Evolutionary conservation across 2,888 invertebrate species (phyloP).

Genomic region (Andricus quercusramuli): DNA sequence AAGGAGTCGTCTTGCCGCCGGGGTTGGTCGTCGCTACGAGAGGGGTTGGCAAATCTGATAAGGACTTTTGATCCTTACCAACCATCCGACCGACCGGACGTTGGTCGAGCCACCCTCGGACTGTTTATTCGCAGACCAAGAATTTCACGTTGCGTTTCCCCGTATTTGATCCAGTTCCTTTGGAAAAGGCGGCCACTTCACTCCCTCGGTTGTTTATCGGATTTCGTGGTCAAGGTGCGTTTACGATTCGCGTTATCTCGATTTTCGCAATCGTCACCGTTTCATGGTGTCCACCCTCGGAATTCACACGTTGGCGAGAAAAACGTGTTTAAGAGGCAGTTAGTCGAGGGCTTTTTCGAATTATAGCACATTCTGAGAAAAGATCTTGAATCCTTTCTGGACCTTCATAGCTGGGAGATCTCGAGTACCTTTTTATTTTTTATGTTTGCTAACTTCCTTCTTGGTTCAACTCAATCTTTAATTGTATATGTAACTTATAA

Average conservation of each 20-base stretch:
- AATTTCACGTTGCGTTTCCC: background rate
- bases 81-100: slow-evolving; percentile 49
- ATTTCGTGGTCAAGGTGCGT: slow-evolving; percentile 44
- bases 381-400: background rate
- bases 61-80: slow-evolving; percentile 74
- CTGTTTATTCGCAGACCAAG: slow-evolving; percentile 45
- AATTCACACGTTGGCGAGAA: slow-evolving; percentile 19
- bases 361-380: slow-evolving; percentile 7
- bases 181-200: background rate
- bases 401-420: background rate
- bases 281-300: slow-evolving; percentile 3
- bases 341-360: background rate
- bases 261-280: slow-evolving; percentile 24
- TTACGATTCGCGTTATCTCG: slow-evolving; percentile 35
- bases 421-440: background rate
- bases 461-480: too few relatives aligned
- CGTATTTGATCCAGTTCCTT: slow-evolving; percentile 34
- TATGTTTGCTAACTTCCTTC: background rate
- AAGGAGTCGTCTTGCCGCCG: slow-evolving; percentile 64
- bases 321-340: slow-evolving; percentile 20
- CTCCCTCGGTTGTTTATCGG: slow-evolving; percentile 22
- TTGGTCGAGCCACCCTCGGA: slow-evolving; percentile 44
- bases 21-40: slow-evolving; percentile 56
- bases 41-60: slow-evolving; percentile 77
- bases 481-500: too few relatives aligned